A percentile compares a stretch with the other conserved stretches of the same genome.
These are phyloP conservation scores for Leptopterna dolabrata DNA, from an alignment of 2,888 invertebrate species.

Conservation along the genomic window DNA sequence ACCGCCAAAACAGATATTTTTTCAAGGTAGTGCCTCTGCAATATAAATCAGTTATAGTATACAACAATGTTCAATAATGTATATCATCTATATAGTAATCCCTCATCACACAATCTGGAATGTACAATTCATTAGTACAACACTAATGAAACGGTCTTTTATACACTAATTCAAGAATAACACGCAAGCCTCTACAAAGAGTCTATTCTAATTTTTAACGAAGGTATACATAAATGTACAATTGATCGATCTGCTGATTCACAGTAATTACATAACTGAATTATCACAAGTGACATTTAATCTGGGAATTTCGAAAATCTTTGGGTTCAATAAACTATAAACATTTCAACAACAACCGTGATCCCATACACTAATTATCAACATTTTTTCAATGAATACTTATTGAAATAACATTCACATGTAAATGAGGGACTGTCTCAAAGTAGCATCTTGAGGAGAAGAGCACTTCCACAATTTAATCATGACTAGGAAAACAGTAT, in stretches of 20 bases:
- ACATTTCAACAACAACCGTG: conserved; percentile 38
- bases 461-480: neutral
- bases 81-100: conserved; percentile 25
- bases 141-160: conserved; percentile 41
- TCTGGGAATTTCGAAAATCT: neutral
- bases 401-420: neutral
- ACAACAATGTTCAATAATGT: conserved; percentile 40
- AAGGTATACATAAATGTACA: conserved; percentile 42
- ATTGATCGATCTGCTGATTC: conserved; percentile 33
- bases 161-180: conserved; percentile 49
- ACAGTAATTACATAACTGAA: conserved; percentile 25
- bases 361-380: conserved; percentile 28
- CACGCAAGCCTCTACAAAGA: conserved; percentile 41
- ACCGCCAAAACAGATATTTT: neutral
- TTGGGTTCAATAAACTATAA: conserved; percentile 28
- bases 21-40: neutral
- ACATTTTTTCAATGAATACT: conserved; percentile 3
- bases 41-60: neutral
- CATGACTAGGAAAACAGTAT: conserved; percentile 10
- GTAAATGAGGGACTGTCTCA: neutral
- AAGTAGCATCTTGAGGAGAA: conserved; percentile 19
- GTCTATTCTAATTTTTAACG: conserved; percentile 24
- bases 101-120: conserved; percentile 51
- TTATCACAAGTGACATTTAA: neutral
- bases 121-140: conserved; percentile 34